Evolutionary conservation across 2,113 vertebrate species (phyloP).

Genomic region (Delphinapterus leucas): DNA sequence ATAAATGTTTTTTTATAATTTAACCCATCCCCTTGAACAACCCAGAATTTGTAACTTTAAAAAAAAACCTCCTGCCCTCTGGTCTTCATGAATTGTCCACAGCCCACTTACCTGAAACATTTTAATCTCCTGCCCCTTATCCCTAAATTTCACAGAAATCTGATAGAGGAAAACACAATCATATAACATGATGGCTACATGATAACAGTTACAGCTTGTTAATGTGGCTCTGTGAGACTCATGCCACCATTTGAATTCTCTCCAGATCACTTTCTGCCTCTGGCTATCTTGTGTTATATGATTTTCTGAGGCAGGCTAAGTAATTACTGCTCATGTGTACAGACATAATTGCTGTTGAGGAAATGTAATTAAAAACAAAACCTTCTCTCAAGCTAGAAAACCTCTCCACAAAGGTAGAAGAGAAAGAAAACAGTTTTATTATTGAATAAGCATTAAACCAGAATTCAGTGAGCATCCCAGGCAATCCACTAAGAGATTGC

Average conservation of each 20-base stretch:
- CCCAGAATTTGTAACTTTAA: not conserved
- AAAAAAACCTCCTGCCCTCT: not conserved
- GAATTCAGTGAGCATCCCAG: not conserved
- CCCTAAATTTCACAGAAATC: not conserved
- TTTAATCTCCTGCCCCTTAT: not conserved
- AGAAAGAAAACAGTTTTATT: not conserved
- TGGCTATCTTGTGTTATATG: not conserved
- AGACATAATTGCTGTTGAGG: not conserved
- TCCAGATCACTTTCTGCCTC: not conserved
- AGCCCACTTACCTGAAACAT: not conserved
- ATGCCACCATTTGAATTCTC: not conserved
- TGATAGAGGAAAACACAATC: not conserved
- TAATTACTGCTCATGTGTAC: not conserved
- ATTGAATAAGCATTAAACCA: not conserved
- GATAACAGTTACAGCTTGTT: not conserved
- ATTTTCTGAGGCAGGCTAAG: not conserved
- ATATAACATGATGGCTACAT: too few species aligned
- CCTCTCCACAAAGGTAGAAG: not conserved
- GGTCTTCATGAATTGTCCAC: not conserved
- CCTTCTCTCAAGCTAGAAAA: not conserved
- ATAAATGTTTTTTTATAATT: not conserved
- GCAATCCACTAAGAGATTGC: not conserved
- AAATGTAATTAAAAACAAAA: not conserved
- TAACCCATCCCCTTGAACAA: not conserved
- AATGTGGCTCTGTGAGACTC: not conserved